Base-by-base conservation (phyloP, 2,888 invertebrate genomes). In the Drosophila greeni region DNA sequence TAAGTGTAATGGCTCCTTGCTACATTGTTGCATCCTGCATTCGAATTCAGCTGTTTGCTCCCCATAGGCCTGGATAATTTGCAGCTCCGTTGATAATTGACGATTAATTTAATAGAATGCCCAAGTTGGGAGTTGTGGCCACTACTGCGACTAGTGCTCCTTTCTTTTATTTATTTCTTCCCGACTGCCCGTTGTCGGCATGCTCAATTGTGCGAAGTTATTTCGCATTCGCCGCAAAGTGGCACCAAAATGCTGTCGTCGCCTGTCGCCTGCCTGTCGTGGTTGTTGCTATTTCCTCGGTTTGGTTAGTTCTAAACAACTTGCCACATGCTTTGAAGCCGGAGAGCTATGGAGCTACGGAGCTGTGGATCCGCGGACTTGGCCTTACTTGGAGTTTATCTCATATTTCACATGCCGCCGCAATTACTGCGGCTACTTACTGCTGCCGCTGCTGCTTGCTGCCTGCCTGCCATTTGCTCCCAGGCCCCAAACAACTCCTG, bases 71-170 rank as follows among this genome's bases (percentile, higher is more conserved):
- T 34, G 20, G 62, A 62, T 62, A 62, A 73, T 61, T 66, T 70
- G 66, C 66, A 51, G 75, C 62, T 62, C 68, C 76, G 66, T 80
- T 82, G 82, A 81, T 85, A 81, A 81, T 81, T 81, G 81, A 81
- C 81, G 81, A 85, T 81, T 81, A 85, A 85, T 81, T 81, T 85
- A 81, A 81, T 85, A 82, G 83, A 84, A 81, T 81, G 85, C 84
- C 81, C 85, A 81, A 81, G 81, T 81, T 81, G 82, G 79, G 79
- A 85, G 72, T 79, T 59, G 72, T 62, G 59, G 56, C 53, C 55
- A 58, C 18, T 23, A 49, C 49, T 62, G 23, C 59, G 18, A 39
- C 8, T 18, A 53, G 42, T 60, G 51, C 48, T 51, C 40, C 37
- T 47, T n/a, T 33, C 12, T 36, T 20, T 36, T 56, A 56, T 57